These are phyloP conservation scores for Girardinus metallicus DNA, from an alignment of 2,797 vertebrate species.

Conservation along the genomic window DNA sequence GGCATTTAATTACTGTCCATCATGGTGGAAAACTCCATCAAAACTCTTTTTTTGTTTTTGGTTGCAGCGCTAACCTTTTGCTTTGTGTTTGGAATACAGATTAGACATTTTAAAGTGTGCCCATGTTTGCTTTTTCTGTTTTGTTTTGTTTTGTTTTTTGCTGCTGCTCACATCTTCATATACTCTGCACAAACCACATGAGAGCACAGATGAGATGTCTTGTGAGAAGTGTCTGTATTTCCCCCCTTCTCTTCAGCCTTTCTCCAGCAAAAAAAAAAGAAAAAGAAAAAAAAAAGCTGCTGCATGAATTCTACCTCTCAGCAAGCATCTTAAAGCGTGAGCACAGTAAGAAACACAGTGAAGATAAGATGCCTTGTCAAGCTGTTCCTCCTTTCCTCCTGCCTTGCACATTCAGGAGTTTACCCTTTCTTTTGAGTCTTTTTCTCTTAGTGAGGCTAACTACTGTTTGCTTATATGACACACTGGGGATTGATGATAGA, in stretches of 20 bases:
- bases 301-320: conserved; percentile 62
- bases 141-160: background rate
- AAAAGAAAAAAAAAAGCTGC: conserved; percentile 24
- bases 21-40: conserved; percentile 32
- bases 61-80: conserved; percentile 26
- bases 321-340: conserved; percentile 55
- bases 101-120: conserved; percentile 34
- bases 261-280: conserved; percentile 25
- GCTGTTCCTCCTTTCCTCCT: conserved; percentile 47
- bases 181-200: conserved; percentile 40
- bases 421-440: conserved; percentile 47
- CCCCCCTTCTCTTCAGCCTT: conserved; percentile 14
- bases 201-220: conserved; percentile 51
- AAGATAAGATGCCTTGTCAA: conserved; percentile 71
- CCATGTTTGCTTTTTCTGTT: background rate
- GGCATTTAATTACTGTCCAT: conserved; percentile 21
- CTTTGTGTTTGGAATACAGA: conserved; percentile 61
- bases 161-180: conserved; percentile 4
- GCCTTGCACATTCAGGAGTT: conserved; percentile 40
- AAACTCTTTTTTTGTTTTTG: conserved; percentile 33
- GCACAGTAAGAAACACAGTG: conserved; percentile 56
- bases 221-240: conserved; percentile 37
- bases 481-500: conserved; percentile 43
- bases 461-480: conserved; percentile 64
- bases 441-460: conserved; percentile 41